phyloP scores from a whole-genome alignment of 2,797 vertebrate genomes.

The Octomys mimax region DNA sequence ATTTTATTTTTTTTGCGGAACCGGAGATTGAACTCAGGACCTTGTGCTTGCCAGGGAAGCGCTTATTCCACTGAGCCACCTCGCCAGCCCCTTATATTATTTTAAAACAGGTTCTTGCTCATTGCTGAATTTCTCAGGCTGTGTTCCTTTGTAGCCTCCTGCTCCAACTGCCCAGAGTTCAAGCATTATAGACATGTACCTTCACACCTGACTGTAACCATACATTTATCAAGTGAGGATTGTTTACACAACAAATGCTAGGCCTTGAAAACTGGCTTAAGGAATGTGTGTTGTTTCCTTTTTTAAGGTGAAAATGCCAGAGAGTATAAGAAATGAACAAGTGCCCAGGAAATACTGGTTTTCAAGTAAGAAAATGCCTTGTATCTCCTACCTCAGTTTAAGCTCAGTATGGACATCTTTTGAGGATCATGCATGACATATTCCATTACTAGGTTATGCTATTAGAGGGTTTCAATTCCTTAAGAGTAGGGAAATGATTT shows the following conservation, averaged over 20 bases:
- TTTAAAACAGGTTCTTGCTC: not conserved
- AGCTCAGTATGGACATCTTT: not conserved
- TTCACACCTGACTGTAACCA: not conserved
- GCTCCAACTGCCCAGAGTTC: not conserved
- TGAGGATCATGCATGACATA: not conserved
- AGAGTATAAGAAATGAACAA: not conserved
- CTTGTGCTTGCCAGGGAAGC: too few species aligned
- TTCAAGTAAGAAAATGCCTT: not conserved
- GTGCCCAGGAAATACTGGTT: not conserved
- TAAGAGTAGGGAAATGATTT: not conserved
- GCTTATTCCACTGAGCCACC: too few species aligned
- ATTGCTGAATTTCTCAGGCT: not conserved
- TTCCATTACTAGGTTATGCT: not conserved
- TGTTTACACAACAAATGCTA: not conserved
- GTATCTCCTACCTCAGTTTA: not conserved
- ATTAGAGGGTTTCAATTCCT: constrained; percentile 1
- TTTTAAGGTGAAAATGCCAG: not conserved
- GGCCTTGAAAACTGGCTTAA: not conserved
- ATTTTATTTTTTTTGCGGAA: too few species aligned
- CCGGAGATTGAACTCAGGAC: too few species aligned
- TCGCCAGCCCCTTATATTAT: too few species aligned
- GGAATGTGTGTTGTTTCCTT: not conserved
- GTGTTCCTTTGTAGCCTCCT: not conserved
- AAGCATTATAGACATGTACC: not conserved
- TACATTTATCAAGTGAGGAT: not conserved